Conservation (phyloP, 1,140 invertebrate genomes). For the Xylocopa sonorina region DNA sequence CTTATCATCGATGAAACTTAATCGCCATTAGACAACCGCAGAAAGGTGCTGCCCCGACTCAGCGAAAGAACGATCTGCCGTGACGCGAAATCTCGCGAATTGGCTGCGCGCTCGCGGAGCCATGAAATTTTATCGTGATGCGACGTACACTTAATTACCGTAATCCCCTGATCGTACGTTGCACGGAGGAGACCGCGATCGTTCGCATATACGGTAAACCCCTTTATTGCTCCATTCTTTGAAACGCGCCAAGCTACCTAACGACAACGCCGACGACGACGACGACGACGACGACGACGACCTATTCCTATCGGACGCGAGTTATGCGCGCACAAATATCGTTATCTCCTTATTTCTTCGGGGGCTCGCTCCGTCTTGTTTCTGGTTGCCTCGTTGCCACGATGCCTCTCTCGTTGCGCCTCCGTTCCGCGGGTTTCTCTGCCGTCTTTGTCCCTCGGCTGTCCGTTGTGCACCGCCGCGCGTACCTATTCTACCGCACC, state of each 20-base stretch:
- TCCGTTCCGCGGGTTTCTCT: neutral
- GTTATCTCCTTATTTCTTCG: constrained; percentile 63
- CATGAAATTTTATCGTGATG: constrained; percentile 48
- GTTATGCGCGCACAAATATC: constrained; percentile 63
- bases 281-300: constrained; percentile 29
- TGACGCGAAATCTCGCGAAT: constrained; percentile 27
- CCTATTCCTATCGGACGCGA: constrained; percentile 60
- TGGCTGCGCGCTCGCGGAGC: constrained; percentile 10
- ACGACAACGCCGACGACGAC: constrained; percentile 43
- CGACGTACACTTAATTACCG: constrained; percentile 62
- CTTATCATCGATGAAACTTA: neutral
- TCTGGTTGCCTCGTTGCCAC: neutral
- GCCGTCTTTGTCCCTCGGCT: constrained; percentile 6
- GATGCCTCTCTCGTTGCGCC: neutral
- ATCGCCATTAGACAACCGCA: neutral
- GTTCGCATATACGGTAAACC: constrained; percentile 56
- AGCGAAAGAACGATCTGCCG: neutral
- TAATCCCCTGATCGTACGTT: constrained; percentile 47
- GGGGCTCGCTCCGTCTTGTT: neutral
- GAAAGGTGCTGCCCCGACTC: constrained; percentile 1
- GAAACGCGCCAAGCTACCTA: constrained; percentile 52
- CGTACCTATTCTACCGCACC: constrained; percentile 24
- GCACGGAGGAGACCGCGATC: constrained; percentile 23
- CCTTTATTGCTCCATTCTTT: constrained; percentile 72
- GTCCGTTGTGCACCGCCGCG: neutral